Evolutionary conservation across 1,140 invertebrate genomes (phyloP).

Genomic region (Camponotus floridanus): DNA sequence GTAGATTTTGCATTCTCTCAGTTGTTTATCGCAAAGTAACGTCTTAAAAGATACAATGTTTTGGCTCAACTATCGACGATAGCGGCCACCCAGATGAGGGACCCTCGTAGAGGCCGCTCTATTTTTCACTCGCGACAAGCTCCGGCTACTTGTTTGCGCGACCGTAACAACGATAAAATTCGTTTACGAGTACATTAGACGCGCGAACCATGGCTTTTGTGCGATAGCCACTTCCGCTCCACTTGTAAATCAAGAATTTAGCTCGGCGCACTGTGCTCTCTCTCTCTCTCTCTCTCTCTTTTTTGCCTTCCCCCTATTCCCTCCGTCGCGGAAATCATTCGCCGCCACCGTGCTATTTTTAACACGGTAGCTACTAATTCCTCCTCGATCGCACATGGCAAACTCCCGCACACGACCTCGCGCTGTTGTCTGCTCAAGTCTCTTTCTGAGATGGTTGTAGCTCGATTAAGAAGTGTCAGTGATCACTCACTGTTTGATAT

Average conservation of each 20-base stretch:
- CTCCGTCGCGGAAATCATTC: background rate
- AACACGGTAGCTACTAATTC: conserved; percentile 26
- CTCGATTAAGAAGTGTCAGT: background rate
- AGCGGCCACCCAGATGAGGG: background rate
- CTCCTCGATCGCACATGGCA: conserved; percentile 33
- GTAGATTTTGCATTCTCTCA: background rate
- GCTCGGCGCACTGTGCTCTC: conserved; percentile 16
- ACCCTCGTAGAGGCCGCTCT: conserved; percentile 35
- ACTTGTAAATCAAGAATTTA: conserved; percentile 77
- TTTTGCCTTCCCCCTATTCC: background rate
- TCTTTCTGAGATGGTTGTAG: background rate
- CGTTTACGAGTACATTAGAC: conserved; percentile 79
- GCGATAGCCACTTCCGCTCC: conserved; percentile 81
- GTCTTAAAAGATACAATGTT: conserved; percentile 4
- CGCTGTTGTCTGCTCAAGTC: background rate
- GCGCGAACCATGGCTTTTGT: conserved; percentile 71
- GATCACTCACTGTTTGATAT: background rate
- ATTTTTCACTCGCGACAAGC: conserved; percentile 59
- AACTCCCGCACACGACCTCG: conserved; percentile 12
- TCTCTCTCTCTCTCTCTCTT: background rate
- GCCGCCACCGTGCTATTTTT: conserved; percentile 26
- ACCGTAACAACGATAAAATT: conserved; percentile 79
- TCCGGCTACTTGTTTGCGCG: conserved; percentile 75
- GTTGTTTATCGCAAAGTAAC: background rate
- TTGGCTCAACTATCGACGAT: conserved; percentile 6